Conservation (phyloP, 2,888 invertebrate species). For the Pycnomerus fuliginosus region DNA sequence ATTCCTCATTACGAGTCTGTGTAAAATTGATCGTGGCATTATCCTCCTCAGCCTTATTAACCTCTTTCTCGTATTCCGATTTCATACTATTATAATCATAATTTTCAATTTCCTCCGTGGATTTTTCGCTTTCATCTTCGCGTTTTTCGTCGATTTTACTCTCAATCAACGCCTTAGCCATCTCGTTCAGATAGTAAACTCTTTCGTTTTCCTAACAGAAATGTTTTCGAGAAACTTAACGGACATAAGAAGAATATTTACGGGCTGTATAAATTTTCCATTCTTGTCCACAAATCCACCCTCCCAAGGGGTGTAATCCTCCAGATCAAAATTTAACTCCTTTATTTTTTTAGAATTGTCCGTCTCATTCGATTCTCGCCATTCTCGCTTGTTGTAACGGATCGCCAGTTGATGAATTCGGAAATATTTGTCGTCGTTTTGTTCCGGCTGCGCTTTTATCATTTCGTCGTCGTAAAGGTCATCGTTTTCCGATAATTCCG, state of each 20-base stretch:
- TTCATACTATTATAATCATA: conserved; percentile 53
- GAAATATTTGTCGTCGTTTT: conserved; percentile 17
- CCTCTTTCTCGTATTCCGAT: conserved; percentile 54
- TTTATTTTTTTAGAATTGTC: conserved; percentile 9
- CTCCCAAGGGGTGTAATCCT: conserved; percentile 38
- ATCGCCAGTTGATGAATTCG: conserved; percentile 24
- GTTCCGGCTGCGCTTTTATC: conserved; percentile 20
- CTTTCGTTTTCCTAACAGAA: conserved; percentile 21
- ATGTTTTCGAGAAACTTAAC: conserved; percentile 1
- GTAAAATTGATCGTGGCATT: conserved; percentile 52
- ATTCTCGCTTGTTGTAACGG: conserved; percentile 1
- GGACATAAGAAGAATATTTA: conserved; percentile 1
- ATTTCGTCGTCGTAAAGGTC: conserved; percentile 49
- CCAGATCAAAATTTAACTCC: conserved; percentile 37
- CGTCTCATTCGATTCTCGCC: conserved; percentile 2
- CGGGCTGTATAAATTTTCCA: conserved; percentile 25
- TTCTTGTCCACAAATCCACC: conserved; percentile 37
- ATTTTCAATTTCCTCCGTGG: conserved; percentile 27
- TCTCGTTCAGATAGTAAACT: conserved; percentile 24
- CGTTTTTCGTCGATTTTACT: conserved; percentile 19
- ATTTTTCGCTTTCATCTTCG: conserved; percentile 15
- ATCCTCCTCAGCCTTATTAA: conserved; percentile 38
- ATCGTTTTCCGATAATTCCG: conserved; percentile 45
- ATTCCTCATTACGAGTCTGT: conserved; percentile 49
- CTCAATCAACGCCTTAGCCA: conserved; percentile 20